phyloP scores from a whole-genome alignment of 2,888 invertebrate genomes.

The Pandemis heparana region DNA sequence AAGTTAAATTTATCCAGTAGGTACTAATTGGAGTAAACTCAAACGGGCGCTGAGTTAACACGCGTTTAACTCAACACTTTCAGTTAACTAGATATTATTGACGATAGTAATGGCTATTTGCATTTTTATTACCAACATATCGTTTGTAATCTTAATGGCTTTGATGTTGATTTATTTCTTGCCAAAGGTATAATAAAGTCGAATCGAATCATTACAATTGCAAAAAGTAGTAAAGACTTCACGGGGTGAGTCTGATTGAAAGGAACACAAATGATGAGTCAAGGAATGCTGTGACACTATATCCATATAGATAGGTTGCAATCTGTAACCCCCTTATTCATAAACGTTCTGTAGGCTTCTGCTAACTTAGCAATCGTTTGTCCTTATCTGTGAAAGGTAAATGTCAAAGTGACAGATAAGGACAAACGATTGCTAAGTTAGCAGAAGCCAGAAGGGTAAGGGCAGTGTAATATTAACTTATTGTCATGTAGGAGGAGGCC shows the following conservation, averaged over 20 bases:
- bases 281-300: neutral
- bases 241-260: neutral
- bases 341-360: too few relatives aligned
- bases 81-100: conserved; percentile 31
- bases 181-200: neutral
- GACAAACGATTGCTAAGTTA: too few relatives aligned
- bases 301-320: too few relatives aligned
- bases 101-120: conserved; percentile 27
- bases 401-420: too few relatives aligned
- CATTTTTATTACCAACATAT: conserved; percentile 10
- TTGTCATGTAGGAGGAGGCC: too few relatives aligned
- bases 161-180: conserved; percentile 5
- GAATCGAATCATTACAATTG: neutral
- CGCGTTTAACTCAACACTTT: conserved; percentile 14
- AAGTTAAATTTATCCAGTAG: neutral
- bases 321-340: too few relatives aligned
- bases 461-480: too few relatives aligned
- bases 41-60: neutral
- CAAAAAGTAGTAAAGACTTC: neutral
- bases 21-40: conserved; percentile 8
- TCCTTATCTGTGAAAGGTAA: too few relatives aligned
- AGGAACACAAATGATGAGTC: neutral
- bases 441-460: too few relatives aligned
- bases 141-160: neutral
- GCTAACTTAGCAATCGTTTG: too few relatives aligned